Conservation (phyloP, 2,888 invertebrate species). For the Polydrusus tereticollis region DNA sequence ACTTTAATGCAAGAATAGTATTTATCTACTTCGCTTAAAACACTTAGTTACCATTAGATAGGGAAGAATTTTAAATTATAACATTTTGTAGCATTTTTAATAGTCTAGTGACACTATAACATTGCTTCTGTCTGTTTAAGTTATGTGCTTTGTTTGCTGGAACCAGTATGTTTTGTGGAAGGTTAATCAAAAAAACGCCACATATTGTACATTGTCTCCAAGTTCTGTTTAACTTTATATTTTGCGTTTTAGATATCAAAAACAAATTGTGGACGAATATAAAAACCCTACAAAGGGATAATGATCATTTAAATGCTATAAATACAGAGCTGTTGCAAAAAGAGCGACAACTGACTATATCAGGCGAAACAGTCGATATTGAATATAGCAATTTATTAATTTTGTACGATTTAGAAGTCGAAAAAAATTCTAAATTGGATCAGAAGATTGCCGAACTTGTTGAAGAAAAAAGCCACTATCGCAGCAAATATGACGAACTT, state of each 20-base stretch:
- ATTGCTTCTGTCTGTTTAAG: too few relatives aligned
- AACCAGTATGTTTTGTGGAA: too few relatives aligned
- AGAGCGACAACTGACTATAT: constrained; percentile 32
- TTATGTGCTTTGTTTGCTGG: too few relatives aligned
- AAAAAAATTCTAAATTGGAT: constrained; percentile 4
- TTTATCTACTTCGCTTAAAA: too few relatives aligned
- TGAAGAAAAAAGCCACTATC: not conserved
- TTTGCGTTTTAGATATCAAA: constrained; percentile 36
- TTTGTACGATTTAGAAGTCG: constrained; percentile 15
- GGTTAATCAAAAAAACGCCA: too few relatives aligned
- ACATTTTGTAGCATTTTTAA: too few relatives aligned
- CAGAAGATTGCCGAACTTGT: not conserved
- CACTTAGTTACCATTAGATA: too few relatives aligned
- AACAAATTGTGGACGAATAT: constrained; percentile 30
- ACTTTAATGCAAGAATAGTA: too few relatives aligned
- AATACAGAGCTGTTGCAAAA: constrained; percentile 39
- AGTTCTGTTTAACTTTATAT: not conserved
- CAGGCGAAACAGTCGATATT: constrained; percentile 33
- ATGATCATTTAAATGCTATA: constrained; percentile 32
- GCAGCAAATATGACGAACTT: not conserved
- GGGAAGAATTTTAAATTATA: too few relatives aligned
- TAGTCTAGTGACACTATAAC: too few relatives aligned
- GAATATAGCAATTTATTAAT: constrained; percentile 22
- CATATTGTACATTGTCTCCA: not conserved
- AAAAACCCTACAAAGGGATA: constrained; percentile 35